Percentiles rank a stretch among this genome's conserved stretches.
Evolutionary conservation across 53 echinoderm and acorn worm genomes (phyloP).

Genomic region (Holothuria leucospilota): DNA sequence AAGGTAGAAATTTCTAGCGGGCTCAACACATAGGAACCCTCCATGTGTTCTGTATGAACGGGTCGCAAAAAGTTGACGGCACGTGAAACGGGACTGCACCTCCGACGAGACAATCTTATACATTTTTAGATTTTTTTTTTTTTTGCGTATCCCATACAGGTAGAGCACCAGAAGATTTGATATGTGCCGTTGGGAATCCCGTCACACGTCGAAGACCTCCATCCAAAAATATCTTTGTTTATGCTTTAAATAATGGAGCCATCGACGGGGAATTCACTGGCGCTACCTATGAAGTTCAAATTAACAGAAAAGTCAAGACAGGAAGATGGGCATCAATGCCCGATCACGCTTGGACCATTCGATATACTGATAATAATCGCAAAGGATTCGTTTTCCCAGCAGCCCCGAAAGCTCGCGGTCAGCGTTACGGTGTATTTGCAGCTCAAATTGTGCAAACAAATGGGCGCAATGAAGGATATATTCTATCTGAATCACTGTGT

Average conservation of each 20-base stretch:
- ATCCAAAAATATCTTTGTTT: background rate
- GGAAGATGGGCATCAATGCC: background rate
- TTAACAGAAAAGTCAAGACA: background rate
- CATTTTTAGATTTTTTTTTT: background rate
- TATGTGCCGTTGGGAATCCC: constrained; percentile 20
- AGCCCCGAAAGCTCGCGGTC: background rate
- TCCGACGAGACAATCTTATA: too few relatives aligned
- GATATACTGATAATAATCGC: background rate
- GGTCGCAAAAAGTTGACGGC: too few relatives aligned
- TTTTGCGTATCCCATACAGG: background rate
- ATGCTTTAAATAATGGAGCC: background rate
- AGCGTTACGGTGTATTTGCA: constrained; percentile 16
- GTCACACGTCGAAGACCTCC: background rate
- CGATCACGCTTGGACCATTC: background rate
- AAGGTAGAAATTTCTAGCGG: too few relatives aligned
- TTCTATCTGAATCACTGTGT: background rate
- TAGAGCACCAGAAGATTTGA: background rate
- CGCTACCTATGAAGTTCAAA: background rate
- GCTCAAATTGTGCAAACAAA: constrained; percentile 1
- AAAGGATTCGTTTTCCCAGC: constrained; percentile 13
- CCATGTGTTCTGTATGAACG: too few relatives aligned
- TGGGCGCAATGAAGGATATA: background rate
- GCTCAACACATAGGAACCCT: too few relatives aligned
- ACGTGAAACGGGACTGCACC: too few relatives aligned
- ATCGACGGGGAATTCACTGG: background rate